Base-by-base conservation (phyloP, 1,140 invertebrate genomes). In the Drosophila parvula region DNA sequence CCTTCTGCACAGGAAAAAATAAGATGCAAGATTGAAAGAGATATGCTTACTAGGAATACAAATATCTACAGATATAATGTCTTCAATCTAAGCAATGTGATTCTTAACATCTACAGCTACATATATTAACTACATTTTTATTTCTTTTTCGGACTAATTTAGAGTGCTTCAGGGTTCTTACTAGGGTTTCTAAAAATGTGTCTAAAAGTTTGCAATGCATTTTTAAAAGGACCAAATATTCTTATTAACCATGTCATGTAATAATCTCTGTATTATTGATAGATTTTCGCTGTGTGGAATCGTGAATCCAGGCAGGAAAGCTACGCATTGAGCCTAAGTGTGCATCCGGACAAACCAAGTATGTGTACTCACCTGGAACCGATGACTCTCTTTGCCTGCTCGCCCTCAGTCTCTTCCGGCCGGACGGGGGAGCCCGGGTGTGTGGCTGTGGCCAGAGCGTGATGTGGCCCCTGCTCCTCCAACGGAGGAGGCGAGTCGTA, bases 341-440 rank as follows among this genome's bases (percentile, higher is more conserved):
- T 59, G 61, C 41, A 80, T 45, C 38, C 59, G 47, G 47, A 51
- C 62, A 38, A 71, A 71, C 63, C 27, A 50, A 61, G 74, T 36
- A 45, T 59, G 69, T 70, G 84, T 64, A 89, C 90, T 91, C 81
- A 91, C 90, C 88, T 91, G 75, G 90, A 91, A 86, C 84, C 88
- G 74, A 90, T 90, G 78, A 91, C 81, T 90, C 86, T 91, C 78
- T 91, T 91, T 79, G 90, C 86, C 64, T 78, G 76, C 48, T 79
- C 81, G 47, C 27, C 41, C 59, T 73, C 62, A 28, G 71, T 56
- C 43, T 57, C 41, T 7, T 38, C 48, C 40, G 55, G 28, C 12
- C 28, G 47, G 16, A 34, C 28, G n/a, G 30, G 27, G 41, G 65
- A 34, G 27, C 16, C 16, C 16, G 75, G 45, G 27, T 48, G 36